Evolutionary conservation across 2,797 vertebrate genomes (phyloP).

Genomic region (Pteronotus mesoamericanus): DNA sequence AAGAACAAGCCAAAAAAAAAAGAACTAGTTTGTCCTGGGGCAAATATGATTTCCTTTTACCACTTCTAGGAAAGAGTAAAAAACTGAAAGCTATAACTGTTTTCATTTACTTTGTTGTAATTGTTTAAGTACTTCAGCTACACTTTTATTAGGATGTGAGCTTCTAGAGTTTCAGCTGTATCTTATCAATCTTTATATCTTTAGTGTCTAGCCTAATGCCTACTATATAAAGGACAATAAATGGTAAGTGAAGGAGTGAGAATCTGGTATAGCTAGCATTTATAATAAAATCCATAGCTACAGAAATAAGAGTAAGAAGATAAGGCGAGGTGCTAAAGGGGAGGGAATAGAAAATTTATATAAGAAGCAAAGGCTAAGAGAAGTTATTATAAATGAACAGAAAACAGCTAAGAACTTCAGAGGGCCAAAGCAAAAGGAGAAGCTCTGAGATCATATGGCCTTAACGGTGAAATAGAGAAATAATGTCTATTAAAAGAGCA

Average conservation of each 20-base stretch:
- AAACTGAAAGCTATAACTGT: background rate
- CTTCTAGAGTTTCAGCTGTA: background rate
- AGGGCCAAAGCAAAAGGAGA: background rate
- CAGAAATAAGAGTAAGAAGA: background rate
- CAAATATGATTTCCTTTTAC: background rate
- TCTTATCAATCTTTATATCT: slow-evolving; percentile 10
- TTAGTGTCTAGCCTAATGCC: background rate
- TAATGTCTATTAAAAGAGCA: background rate
- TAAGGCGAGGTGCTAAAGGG: background rate
- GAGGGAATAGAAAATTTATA: background rate
- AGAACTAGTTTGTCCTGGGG: background rate
- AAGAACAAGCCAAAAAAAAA: background rate
- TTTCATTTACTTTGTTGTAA: slow-evolving; percentile 22
- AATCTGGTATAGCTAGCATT: background rate
- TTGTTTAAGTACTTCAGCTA: background rate
- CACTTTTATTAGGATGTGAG: background rate
- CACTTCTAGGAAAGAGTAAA: background rate
- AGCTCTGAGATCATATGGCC: background rate
- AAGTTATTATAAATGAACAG: background rate
- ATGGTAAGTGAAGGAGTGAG: background rate
- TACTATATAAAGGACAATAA: background rate
- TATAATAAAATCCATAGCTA: background rate
- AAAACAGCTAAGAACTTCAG: background rate
- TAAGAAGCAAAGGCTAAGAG: background rate
- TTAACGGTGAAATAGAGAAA: background rate